Conservation (phyloP, 2,888 invertebrate species). For the Campaea margaritaria region DNA sequence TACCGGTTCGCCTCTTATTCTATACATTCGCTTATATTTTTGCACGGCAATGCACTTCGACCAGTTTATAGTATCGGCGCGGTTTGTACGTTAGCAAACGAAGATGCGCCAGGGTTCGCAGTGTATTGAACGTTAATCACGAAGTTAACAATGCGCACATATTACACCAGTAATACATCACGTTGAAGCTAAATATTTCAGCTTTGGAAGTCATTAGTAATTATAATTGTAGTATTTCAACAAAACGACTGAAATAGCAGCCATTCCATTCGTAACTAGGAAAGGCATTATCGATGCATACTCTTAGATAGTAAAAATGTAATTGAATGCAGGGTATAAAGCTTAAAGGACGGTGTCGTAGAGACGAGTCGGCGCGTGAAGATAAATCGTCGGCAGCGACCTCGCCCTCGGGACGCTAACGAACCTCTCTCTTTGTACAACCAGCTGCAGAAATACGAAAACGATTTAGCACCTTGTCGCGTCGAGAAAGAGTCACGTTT, state of each 20-base stretch:
- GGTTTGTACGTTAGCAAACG: slow-evolving; percentile 43
- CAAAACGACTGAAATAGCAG: slow-evolving; percentile 31
- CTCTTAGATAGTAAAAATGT: slow-evolving; percentile 19
- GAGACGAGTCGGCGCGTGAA: slow-evolving; percentile 53
- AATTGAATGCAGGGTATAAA: slow-evolving; percentile 31
- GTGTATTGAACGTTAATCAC: slow-evolving; percentile 70
- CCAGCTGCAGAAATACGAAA: slow-evolving; percentile 20
- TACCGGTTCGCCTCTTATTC: slow-evolving; percentile 60
- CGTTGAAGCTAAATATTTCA: slow-evolving; percentile 56
- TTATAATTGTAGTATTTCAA: slow-evolving; percentile 31
- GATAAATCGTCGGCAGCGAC: slow-evolving; percentile 74
- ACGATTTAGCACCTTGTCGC: slow-evolving; percentile 36
- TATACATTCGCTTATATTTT: slow-evolving; percentile 50
- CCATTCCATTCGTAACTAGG: slow-evolving; percentile 45
- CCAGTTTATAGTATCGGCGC: slow-evolving; percentile 38
- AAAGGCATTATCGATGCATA: slow-evolving; percentile 30
- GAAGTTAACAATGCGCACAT: slow-evolving; percentile 75
- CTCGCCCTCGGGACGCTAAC: slow-evolving; percentile 76
- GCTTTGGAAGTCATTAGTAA: slow-evolving; percentile 47
- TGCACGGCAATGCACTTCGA: slow-evolving; percentile 65
- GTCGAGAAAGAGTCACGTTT: slow-evolving; percentile 17
- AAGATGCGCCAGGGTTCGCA: slow-evolving; percentile 63
- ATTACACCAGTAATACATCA: slow-evolving; percentile 65
- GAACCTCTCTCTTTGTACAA: slow-evolving; percentile 75
- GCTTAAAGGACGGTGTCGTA: slow-evolving; percentile 33